Percentiles rank a stretch among this genome's conserved stretches.
These are phyloP conservation scores for Thymelicus lineola DNA, from an alignment of 2,888 invertebrate genomes.

Conservation along the genomic window DNA sequence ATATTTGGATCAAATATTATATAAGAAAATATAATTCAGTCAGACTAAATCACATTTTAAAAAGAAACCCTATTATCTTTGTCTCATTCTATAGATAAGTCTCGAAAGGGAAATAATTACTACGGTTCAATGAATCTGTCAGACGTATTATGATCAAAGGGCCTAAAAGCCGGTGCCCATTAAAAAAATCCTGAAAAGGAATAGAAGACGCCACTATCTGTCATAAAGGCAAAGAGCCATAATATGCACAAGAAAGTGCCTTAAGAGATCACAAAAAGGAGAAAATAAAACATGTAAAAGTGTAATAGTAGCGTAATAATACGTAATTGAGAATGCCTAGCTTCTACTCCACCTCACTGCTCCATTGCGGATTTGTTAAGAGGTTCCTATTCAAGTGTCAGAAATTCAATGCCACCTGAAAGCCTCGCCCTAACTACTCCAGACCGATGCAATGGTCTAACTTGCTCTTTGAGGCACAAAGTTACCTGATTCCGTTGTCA, in stretches of 20 bases:
- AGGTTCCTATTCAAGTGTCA: too few relatives aligned
- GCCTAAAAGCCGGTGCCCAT: slow-evolving; percentile 55
- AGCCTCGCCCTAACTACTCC: too few relatives aligned
- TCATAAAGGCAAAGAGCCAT: neutral
- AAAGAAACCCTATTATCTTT: slow-evolving; percentile 10
- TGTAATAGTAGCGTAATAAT: too few relatives aligned
- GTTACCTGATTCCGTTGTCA: too few relatives aligned
- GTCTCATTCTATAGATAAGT: slow-evolving; percentile 19
- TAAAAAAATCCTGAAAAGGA: slow-evolving; percentile 43
- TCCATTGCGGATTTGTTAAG: too few relatives aligned
- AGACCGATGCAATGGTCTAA: too few relatives aligned
- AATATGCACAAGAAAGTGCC: neutral
- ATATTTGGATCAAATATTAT: too few relatives aligned
- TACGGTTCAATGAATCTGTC: slow-evolving; percentile 62
- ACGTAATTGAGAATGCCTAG: too few relatives aligned
- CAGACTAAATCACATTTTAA: neutral
- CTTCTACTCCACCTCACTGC: too few relatives aligned
- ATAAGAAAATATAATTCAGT: neutral
- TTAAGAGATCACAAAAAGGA: neutral
- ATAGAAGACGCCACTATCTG: neutral
- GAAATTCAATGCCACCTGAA: too few relatives aligned
- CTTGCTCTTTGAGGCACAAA: too few relatives aligned
- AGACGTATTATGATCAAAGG: slow-evolving; percentile 58
- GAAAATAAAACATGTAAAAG: too few relatives aligned
- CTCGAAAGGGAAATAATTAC: slow-evolving; percentile 66